Conservation (phyloP, 2,888 invertebrate genomes). For the Ichneumon xanthorius region DNA sequence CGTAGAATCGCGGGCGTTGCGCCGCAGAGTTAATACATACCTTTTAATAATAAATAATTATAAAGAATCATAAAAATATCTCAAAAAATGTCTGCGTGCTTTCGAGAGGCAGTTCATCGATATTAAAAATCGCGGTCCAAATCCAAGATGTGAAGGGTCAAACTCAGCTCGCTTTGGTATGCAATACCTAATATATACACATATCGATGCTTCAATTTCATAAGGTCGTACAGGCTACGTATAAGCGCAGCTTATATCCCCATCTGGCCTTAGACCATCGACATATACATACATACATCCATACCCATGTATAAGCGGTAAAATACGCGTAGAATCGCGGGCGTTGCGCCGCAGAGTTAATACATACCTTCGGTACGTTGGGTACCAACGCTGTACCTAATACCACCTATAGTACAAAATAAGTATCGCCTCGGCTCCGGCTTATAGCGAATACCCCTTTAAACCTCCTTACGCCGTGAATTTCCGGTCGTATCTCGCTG, state of each 20-base stretch:
- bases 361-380: conserved; percentile 22
- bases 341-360: conserved; percentile 50
- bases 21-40: conserved; percentile 44
- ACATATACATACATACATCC: background rate
- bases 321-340: conserved; percentile 55
- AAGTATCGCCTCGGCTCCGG: conserved; percentile 20
- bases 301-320: conserved; percentile 14
- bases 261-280: too few species aligned
- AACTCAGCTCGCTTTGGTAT: too few species aligned
- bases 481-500: conserved; percentile 80
- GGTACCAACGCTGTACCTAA: conserved; percentile 20
- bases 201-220: too few species aligned
- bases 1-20: conserved; percentile 57
- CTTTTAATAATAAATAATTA: too few species aligned
- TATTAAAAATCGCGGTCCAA: too few species aligned
- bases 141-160: too few species aligned
- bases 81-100: too few species aligned
- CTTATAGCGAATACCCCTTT: conserved; percentile 34
- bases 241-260: too few species aligned
- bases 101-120: too few species aligned
- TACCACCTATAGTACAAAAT: conserved; percentile 26
- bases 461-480: conserved; percentile 74
- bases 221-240: too few species aligned
- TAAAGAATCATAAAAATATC: too few species aligned
- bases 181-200: too few species aligned